phyloP scores from a whole-genome alignment of 2,888 invertebrate genomes.

The Orchestes rusci region DNA sequence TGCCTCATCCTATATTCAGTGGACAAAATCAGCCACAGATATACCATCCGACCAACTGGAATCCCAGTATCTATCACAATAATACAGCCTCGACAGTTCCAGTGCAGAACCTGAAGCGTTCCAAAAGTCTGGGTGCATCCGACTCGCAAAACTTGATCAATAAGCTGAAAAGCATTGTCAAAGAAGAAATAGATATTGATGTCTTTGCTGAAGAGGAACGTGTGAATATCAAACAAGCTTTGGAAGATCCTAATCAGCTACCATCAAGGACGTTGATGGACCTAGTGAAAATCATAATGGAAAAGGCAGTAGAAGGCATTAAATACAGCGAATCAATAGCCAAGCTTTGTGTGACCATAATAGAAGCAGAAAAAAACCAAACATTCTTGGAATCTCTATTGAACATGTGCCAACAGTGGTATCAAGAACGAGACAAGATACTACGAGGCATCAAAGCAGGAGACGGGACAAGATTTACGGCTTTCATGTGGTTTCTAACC shows the following conservation, averaged over 20 bases:
- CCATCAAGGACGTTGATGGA: constrained; percentile 74
- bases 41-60: constrained; percentile 28
- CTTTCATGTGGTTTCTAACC: constrained; percentile 69
- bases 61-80: constrained; percentile 25
- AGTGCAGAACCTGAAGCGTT: constrained; percentile 55
- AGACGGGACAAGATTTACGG: constrained; percentile 63
- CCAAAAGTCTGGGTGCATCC: constrained; percentile 73
- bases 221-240: constrained; percentile 64
- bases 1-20: constrained; percentile 44
- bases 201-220: constrained; percentile 69
- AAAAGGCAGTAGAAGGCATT: constrained; percentile 69
- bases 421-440: constrained; percentile 71
- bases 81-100: not conserved
- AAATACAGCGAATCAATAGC: constrained; percentile 78
- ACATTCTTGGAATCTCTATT: constrained; percentile 84
- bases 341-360: constrained; percentile 77
- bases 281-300: constrained; percentile 72
- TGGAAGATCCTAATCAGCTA: constrained; percentile 75
- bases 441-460: constrained; percentile 48
- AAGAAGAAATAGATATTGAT: constrained; percentile 69
- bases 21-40: constrained; percentile 37
- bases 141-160: constrained; percentile 63
- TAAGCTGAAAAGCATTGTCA: constrained; percentile 57
- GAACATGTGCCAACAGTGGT: constrained; percentile 80
- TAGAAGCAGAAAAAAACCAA: constrained; percentile 80